A percentile compares a stretch with the other conserved stretches of the same genome.
Conservation (phyloP, 2,888 invertebrate genomes). For the Buathra laborator region DNA sequence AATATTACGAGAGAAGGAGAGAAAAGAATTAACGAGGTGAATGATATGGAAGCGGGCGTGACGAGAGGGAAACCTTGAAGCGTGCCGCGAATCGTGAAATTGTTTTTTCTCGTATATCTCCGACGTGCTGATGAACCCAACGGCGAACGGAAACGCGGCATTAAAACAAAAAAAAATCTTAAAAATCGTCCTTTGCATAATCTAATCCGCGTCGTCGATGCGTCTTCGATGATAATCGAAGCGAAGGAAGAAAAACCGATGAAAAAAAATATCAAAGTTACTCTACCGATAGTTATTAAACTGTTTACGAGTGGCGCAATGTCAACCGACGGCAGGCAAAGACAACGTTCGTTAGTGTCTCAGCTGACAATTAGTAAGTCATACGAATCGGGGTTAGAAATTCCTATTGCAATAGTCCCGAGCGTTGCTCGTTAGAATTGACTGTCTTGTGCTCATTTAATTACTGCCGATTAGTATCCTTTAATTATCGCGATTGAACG, state of each 20-base stretch:
- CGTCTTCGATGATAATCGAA: neutral
- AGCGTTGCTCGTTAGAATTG: conserved; percentile 31
- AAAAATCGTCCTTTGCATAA: neutral
- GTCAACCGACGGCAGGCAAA: conserved; percentile 31
- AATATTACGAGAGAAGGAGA: conserved; percentile 42
- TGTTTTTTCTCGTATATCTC: conserved; percentile 40
- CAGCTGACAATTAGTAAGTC: conserved; percentile 73
- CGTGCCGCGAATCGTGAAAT: conserved; percentile 59
- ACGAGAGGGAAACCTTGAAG: conserved; percentile 50
- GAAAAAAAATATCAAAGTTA: neutral
- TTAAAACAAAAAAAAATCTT: neutral
- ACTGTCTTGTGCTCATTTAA: conserved; percentile 17
- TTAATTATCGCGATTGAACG: neutral
- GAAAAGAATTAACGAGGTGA: conserved; percentile 38
- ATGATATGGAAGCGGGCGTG: conserved; percentile 53
- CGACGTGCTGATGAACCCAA: conserved; percentile 39
- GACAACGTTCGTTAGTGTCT: conserved; percentile 76
- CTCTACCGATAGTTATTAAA: conserved; percentile 40
- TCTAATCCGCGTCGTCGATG: neutral
- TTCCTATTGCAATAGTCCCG: conserved; percentile 64
- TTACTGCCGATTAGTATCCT: conserved; percentile 23
- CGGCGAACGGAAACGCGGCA: neutral
- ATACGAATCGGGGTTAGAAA: conserved; percentile 76
- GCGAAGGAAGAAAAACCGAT: neutral
- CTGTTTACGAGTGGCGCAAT: conserved; percentile 42